Percentiles rank a stretch among this genome's conserved stretches.
Evolutionary conservation across 2,888 invertebrate genomes (phyloP).

Genomic region (Dasypolia templi): DNA sequence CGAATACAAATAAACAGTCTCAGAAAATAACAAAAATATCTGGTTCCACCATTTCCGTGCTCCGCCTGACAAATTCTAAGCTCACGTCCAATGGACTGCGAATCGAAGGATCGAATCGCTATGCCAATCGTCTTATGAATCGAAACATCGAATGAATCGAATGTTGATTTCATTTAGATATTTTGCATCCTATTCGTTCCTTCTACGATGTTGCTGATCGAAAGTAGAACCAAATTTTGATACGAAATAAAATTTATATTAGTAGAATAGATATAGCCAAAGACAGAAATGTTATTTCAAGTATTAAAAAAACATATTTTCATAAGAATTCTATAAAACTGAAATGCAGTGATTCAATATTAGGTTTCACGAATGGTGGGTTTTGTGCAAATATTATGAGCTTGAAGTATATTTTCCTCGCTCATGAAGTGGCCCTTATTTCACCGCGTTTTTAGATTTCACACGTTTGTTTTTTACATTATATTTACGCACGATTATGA

Average conservation of each 20-base stretch:
- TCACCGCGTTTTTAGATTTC: too few relatives aligned
- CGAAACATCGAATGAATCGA: conserved; percentile 63
- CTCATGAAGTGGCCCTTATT: too few relatives aligned
- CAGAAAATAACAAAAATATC: conserved; percentile 26
- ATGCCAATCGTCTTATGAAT: conserved; percentile 67
- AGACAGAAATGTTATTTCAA: too few relatives aligned
- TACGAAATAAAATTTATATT: conserved; percentile 45
- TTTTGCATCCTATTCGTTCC: conserved; percentile 63
- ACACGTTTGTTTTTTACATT: too few relatives aligned
- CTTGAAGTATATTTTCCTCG: neutral
- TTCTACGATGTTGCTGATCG: conserved; percentile 59
- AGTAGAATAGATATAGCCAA: too few relatives aligned
- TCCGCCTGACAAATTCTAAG: conserved; percentile 67
- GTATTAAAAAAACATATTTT: conserved; percentile 10
- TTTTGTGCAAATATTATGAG: neutral
- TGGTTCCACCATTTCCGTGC: conserved; percentile 30
- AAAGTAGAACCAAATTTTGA: conserved; percentile 46
- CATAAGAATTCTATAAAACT: neutral
- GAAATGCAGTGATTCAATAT: neutral
- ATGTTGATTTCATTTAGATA: conserved; percentile 70
- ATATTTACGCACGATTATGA: too few relatives aligned
- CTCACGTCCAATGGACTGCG: conserved; percentile 65
- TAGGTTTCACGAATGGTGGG: too few relatives aligned
- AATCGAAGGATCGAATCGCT: conserved; percentile 66
- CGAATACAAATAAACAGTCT: conserved; percentile 9